Base-by-base conservation (phyloP, 2,888 invertebrate species). In the Trichopoda pennipes region DNA sequence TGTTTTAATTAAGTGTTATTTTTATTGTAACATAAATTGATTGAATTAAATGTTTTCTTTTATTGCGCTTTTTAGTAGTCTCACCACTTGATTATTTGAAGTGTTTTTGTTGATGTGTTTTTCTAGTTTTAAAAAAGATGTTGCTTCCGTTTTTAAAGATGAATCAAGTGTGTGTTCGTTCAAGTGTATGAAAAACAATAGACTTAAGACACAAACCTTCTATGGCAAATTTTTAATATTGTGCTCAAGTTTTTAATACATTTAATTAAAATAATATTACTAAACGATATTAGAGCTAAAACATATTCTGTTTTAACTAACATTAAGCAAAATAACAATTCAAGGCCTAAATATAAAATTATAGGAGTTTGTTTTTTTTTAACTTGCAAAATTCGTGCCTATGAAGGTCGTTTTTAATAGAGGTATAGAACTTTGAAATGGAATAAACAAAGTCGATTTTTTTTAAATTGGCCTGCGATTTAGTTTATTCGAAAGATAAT, bases 151-250 rank as follows among this genome's bases (percentile, higher is more conserved):
- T n/a, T 73, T 69, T 12, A 21, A 16, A 44, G 58, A 38, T 58
- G 64, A 19, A 21, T 55, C 17, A 55, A 53, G 23, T 32, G 56
- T 6, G 19, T 16, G 14, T n/a, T n/a, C 60, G 32, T 55, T 63
- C n/a, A 2, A 17, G 2, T 56, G 19, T 44, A 16, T 12, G 42
- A n/a, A 58, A 64, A 78, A 70, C 69, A 78, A 78, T 74, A 74
- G 77, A 77, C 81, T 81, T 58, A 81, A 77, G 66, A 69, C 56
- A 63, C 44, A 53, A 74, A 53, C 70, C 58, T 42, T 35, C 28
- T 81, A 73, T 60, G 51, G 38, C 1, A 2, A 35, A 1, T 44
- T 12, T 28, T 4, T 38, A 58, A 44, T 53, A 61, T 51, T 58
- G 19, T 63, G 21, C 1, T 64, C 38, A 28, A 63, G 14, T 35